Evolutionary conservation across 2,797 vertebrate species (phyloP).

Genomic region (Decapterus maruadsi): DNA sequence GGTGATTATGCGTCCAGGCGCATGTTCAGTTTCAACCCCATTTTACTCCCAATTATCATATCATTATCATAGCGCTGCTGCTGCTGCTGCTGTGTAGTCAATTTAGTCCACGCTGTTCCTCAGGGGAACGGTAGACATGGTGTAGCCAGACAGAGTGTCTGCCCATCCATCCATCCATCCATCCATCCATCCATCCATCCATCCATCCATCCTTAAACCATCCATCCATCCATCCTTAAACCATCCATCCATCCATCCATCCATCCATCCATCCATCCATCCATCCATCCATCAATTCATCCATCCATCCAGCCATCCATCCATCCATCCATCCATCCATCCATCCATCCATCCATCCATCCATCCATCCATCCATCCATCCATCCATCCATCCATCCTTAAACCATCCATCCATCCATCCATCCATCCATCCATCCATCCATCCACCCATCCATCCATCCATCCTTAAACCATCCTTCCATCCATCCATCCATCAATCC

Average conservation of each 20-base stretch:
- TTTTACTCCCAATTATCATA: constrained; percentile 81
- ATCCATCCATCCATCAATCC: constrained; percentile 12
- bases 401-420: too few relatives aligned
- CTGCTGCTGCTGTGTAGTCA: constrained; percentile 54
- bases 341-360: too few relatives aligned
- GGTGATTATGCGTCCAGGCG: constrained; percentile 68
- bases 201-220: background rate
- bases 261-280: background rate
- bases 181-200: constrained; percentile 2
- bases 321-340: background rate
- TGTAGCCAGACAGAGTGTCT: constrained; percentile 47
- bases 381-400: too few relatives aligned
- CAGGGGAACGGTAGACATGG: constrained; percentile 54
- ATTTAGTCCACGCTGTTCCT: constrained; percentile 67
- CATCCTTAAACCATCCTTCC: constrained; percentile 19
- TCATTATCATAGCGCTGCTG: constrained; percentile 73
- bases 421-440: too few relatives aligned
- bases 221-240: background rate
- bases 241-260: background rate
- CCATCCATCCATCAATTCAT: too few relatives aligned
- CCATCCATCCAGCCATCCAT: too few relatives aligned
- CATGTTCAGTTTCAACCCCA: constrained; percentile 76
- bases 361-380: too few relatives aligned
- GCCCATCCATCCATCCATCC: constrained; percentile 24
- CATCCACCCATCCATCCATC: background rate